phyloP scores from a whole-genome alignment of 2,797 vertebrate species.

The Arvicola amphibius region DNA sequence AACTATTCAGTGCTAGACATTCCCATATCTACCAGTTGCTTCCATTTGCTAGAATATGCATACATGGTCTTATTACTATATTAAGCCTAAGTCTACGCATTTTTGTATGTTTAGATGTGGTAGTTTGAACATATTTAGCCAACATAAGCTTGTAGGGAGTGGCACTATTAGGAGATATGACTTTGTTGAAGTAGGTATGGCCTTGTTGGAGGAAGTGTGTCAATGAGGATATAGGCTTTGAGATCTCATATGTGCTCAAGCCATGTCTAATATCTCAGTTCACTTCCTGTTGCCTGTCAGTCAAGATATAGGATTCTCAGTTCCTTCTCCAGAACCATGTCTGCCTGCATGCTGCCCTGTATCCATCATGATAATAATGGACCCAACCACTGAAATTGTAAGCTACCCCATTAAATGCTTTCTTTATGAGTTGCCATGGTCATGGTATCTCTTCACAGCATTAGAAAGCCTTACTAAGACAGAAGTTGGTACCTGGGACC shows the following conservation, averaged over 20 bases:
- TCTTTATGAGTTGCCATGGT: neutral
- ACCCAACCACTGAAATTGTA: neutral
- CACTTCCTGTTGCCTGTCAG: neutral
- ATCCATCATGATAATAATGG: neutral
- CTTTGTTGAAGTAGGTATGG: neutral
- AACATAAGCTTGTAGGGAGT: neutral
- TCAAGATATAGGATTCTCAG: neutral
- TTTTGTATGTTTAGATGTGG: neutral
- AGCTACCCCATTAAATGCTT: neutral
- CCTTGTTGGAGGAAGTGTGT: neutral
- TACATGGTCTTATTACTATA: neutral
- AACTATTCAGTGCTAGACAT: neutral
- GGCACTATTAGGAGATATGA: neutral
- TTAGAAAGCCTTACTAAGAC: neutral
- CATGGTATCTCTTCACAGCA: neutral
- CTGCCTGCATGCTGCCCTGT: neutral
- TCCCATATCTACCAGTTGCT: neutral
- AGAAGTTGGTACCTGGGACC: neutral
- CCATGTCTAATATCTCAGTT: neutral
- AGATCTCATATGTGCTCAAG: neutral
- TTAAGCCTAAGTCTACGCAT: neutral
- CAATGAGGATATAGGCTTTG: neutral
- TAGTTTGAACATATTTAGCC: neutral
- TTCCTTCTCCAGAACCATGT: neutral
- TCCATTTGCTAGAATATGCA: neutral